Evolutionary conservation across 1,140 invertebrate genomes (phyloP).

Genomic region (Aradophagus sp.): DNA sequence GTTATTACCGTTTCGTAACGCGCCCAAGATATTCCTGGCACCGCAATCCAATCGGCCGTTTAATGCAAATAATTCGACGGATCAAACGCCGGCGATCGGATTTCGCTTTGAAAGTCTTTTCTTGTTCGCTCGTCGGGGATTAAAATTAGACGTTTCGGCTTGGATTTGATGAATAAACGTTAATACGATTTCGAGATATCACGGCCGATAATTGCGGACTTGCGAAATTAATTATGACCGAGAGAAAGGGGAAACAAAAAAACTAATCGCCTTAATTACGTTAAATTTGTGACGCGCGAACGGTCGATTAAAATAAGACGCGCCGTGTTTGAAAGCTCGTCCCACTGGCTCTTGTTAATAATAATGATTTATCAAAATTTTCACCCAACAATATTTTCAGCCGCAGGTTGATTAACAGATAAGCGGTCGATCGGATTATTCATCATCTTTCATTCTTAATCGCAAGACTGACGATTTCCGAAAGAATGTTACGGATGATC

Average conservation of each 20-base stretch:
- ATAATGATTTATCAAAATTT: no score
- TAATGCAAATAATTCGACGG: conserved; percentile 10
- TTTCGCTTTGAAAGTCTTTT: conserved; percentile 3
- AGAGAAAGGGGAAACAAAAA: no score
- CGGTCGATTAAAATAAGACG: no score
- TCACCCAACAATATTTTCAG: background rate
- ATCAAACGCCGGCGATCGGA: conserved; percentile 1
- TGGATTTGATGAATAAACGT: background rate
- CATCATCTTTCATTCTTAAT: conserved; percentile 13
- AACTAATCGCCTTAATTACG: background rate
- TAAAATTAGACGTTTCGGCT: conserved; percentile 4
- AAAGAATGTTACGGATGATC: conserved; percentile 23
- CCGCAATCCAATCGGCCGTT: background rate
- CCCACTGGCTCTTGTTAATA: no score
- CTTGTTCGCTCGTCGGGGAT: background rate
- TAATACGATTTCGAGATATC: no score
- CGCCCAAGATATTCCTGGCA: background rate
- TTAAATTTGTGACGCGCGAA: no score
- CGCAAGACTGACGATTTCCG: conserved; percentile 24
- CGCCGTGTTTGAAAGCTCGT: no score
- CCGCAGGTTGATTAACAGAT: conserved; percentile 1
- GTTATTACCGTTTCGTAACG: conserved; percentile 15
- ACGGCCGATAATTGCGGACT: no score
- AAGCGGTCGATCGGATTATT: conserved; percentile 10
- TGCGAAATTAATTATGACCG: no score